A percentile compares a stretch with the other conserved stretches of the same genome.
Evolutionary conservation across 2,888 invertebrate genomes (phyloP).

Genomic region (Fragum sueziense): DNA sequence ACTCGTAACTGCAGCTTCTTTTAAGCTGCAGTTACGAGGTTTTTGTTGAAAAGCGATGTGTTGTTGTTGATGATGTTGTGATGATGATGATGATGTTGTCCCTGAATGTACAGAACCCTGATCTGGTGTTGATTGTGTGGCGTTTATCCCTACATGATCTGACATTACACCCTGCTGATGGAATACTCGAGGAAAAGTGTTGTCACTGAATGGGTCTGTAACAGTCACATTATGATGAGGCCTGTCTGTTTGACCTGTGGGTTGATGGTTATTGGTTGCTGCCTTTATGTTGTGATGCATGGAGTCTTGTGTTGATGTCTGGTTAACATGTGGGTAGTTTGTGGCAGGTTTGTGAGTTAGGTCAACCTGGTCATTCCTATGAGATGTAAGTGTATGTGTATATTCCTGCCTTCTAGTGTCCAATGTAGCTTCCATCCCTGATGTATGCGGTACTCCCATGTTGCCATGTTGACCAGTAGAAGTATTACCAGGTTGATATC

Average conservation of each 20-base stretch:
- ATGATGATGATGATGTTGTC: not conserved
- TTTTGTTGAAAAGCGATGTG: too few relatives aligned
- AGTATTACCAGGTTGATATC: too few relatives aligned
- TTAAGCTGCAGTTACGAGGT: too few relatives aligned
- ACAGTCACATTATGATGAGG: not conserved
- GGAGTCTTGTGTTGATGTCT: not conserved
- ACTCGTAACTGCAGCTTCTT: too few relatives aligned
- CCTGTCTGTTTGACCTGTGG: not conserved
- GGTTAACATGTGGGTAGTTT: too few relatives aligned
- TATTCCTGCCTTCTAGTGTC: too few relatives aligned
- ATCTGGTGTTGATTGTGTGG: not conserved
- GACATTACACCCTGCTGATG: not conserved
- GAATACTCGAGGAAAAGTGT: not conserved
- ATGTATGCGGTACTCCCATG: too few relatives aligned
- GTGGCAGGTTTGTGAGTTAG: too few relatives aligned
- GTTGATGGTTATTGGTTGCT: not conserved
- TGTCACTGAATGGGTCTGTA: conserved; percentile 37
- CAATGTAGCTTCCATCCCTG: too few relatives aligned
- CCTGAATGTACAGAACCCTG: not conserved
- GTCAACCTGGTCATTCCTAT: too few relatives aligned
- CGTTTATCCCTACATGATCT: not conserved
- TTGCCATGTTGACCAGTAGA: too few relatives aligned
- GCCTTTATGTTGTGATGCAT: not conserved
- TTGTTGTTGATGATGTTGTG: not conserved
- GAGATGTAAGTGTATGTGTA: not conserved